phyloP scores from a whole-genome alignment of 92 coral and sea anemone species.

The Porites evermanni region DNA sequence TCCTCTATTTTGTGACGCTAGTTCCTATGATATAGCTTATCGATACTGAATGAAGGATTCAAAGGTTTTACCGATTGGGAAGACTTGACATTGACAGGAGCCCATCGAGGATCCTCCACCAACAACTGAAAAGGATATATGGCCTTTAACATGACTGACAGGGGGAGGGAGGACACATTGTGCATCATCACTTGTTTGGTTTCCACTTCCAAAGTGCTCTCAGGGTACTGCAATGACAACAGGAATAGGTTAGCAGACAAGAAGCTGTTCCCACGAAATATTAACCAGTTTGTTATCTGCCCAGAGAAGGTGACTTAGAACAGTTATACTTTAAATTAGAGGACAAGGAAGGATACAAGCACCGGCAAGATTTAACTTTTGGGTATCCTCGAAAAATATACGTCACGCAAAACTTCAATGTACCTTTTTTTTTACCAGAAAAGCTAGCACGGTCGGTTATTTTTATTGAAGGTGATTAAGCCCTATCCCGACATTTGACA shows the following conservation, averaged over 20 bases:
- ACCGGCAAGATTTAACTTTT: no score
- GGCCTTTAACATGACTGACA: slow-evolving; percentile 71
- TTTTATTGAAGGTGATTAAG: no score
- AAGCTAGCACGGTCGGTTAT: no score
- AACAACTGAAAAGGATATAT: slow-evolving; percentile 91
- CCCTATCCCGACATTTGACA: no score
- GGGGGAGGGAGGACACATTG: slow-evolving; percentile 91
- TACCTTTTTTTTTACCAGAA: no score
- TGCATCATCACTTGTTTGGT: slow-evolving; percentile 94
- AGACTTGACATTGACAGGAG: slow-evolving; percentile 80
- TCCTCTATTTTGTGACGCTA: no score
- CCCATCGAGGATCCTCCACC: slow-evolving; percentile 92
- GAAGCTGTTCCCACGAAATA: no score
- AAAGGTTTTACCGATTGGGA: slow-evolving; percentile 72
- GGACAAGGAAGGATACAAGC: no score
- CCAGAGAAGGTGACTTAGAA: neutral
- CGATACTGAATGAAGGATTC: neutral
- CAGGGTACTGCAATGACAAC: slow-evolving; percentile 80
- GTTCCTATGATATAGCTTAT: no score
- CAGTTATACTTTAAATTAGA: no score
- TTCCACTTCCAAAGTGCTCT: slow-evolving; percentile 83
- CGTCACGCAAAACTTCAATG: no score
- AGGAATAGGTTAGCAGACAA: neutral
- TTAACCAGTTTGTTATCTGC: neutral
- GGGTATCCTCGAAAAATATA: no score